Conservation (phyloP, 2,888 invertebrate genomes). For the Peribatodes rhomboidaria region DNA sequence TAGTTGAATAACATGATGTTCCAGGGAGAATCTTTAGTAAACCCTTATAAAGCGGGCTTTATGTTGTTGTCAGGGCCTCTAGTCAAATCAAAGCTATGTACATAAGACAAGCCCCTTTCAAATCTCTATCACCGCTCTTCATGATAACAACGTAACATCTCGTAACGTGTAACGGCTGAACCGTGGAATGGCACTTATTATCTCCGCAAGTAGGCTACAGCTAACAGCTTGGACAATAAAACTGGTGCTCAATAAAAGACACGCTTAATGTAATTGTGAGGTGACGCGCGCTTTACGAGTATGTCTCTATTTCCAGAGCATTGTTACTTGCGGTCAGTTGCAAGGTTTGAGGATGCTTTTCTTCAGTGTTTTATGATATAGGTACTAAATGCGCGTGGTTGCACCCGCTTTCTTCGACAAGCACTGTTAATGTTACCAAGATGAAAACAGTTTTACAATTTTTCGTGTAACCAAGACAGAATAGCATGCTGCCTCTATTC, state of each 20-base stretch:
- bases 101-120: background rate
- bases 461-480: background rate
- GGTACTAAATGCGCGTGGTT: no score
- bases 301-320: constrained; percentile 42
- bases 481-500: constrained; percentile 5
- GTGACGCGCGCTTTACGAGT: constrained; percentile 28
- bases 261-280: constrained; percentile 39
- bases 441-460: background rate
- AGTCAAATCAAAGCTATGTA: no score
- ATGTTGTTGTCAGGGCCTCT: no score
- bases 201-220: constrained; percentile 63
- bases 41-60: no score
- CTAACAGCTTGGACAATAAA: constrained; percentile 64
- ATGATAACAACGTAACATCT: constrained; percentile 54
- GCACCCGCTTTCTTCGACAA: no score
- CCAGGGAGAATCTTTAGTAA: no score
- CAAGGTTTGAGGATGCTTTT: constrained; percentile 24
- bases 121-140: background rate
- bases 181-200: constrained; percentile 60
- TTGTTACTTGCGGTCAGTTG: constrained; percentile 28
- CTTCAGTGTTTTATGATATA: background rate
- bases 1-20: no score
- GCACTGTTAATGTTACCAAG: no score
- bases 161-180: constrained; percentile 71
- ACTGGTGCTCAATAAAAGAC: constrained; percentile 48